Evolutionary conservation across 1,140 invertebrate genomes (phyloP), one percentile per base, ranked within the genome.

Genomic region (Zaprionus capensis): DNA sequence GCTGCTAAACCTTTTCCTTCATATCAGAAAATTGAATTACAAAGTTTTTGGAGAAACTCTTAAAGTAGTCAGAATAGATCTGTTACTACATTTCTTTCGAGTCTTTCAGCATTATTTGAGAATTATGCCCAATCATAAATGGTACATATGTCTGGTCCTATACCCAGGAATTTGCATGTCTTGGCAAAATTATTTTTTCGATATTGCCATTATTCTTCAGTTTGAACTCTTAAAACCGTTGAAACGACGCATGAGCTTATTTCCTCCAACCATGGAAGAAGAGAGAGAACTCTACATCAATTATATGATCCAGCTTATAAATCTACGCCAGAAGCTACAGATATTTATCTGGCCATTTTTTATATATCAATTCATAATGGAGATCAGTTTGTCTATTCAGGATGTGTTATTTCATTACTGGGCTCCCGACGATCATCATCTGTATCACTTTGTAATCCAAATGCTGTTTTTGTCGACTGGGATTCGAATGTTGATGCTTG

Each of bases 341-440:
- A 44, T 44, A 44, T 44, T 44, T 17, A 0, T 17, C n/a, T 44
- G 41, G n/a, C 41, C 41, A 44, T 44, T 44, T n/a, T 44, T 44
- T 15, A 44, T 44, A n/a, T 17, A n/a, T 2, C 0, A 1, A 6
- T 17, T 44, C 5, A 15, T 5, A n/a, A 5, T 17, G 15, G n/a
- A 44, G 7, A 44, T 44, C n/a, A 9, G n/a, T n/a, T 0, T 7
- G 2, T 0, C 17, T 6, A n/a, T n/a, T 7, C 1, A 2, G 5
- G 0, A 15, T 2, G 41, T 17, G 6, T 44, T 44, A 17, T n/a
- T 4, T 15, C 41, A 17, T 44, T 44, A 44, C n/a, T 44, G 41
- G 41, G n/a, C 36, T 12, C 36, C 36, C 4, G 0, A 38, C 12
- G 0, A 38, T 14, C 0, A 12, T 2, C 36, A 38, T 4, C 36